Evolutionary conservation across 1,140 invertebrate genomes (phyloP), one percentile per base, ranked within the genome.

Genomic region (Drosophila prosaltans): DNA sequence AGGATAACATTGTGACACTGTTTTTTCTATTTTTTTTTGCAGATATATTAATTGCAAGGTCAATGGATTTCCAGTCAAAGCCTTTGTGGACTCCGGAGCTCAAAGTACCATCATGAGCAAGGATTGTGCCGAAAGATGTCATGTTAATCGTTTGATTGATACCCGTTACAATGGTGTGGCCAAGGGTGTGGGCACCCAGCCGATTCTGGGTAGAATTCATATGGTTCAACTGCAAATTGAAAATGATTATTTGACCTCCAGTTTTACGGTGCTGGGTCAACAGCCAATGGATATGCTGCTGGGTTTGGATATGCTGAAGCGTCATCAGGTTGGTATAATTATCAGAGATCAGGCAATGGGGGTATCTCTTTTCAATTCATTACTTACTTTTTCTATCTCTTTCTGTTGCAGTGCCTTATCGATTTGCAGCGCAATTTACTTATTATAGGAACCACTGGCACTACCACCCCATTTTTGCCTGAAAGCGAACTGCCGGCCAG

Each of bases 281-380:
- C 98, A 99, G 92, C 97, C 97, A 3, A 99, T 99, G 98, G 98
- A 99, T 89, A 99, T 99, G 97, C 93, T 99, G 21, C 93, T 99
- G 4, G 98, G 98, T 0, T 94, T 99, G 32, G 98, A 99, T 91
- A 99, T 99, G 98, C 93, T 99, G 0, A 98, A 98, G 93, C 93
- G 98, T 76, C 98, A 99, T 94, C 97, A 98, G 93, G 95, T 96
- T 92, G 6, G 72, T 45, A 6, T 9, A 11, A 3, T 1, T 16
- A 36, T 59, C 28, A 1, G 0, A 11, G 4, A 21, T 8, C 3
- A 2, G 28, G 4, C 4, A 4, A 36, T 36, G 6, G 32, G 3
- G 8, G 2, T 1, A 16, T n/a, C 3, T 1, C 28, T 32, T 28
- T n/a, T 10, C 21, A 6, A 9, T 26, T 36, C 2, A 1, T 10